A percentile compares a stretch with the other conserved stretches of the same genome.
phyloP scores from a whole-genome alignment of 2,797 vertebrate species.

The Sebastes hopkinsi region DNA sequence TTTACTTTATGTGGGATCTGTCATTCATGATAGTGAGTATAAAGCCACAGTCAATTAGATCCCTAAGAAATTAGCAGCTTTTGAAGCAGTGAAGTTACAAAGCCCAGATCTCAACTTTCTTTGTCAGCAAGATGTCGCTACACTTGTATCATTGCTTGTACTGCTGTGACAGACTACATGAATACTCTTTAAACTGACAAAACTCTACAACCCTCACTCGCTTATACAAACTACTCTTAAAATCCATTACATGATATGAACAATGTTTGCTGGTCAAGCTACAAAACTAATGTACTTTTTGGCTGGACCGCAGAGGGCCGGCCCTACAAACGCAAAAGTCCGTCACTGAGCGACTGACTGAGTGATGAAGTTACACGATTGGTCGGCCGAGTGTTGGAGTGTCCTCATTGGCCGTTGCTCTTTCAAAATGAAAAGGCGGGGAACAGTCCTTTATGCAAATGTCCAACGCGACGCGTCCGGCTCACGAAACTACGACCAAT shows the following conservation, averaged over 20 bases:
- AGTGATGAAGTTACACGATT: too few relatives aligned
- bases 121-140: not conserved
- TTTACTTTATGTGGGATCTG: not conserved
- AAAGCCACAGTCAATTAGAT: not conserved
- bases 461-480: too few relatives aligned
- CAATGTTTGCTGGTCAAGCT: not conserved
- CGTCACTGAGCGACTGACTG: too few relatives aligned
- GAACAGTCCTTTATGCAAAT: too few relatives aligned
- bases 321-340: too few relatives aligned
- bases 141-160: not conserved
- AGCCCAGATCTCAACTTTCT: not conserved
- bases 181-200: not conserved
- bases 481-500: too few relatives aligned
- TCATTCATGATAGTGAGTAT: not conserved
- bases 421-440: too few relatives aligned
- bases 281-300: not conserved
- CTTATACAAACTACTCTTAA: not conserved
- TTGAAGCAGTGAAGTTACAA: not conserved
- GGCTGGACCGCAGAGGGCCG: too few relatives aligned
- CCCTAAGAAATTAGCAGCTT: not conserved
- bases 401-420: too few relatives aligned
- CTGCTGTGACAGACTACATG: not conserved
- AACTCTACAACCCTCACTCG: not conserved
- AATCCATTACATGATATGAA: not conserved
- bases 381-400: too few relatives aligned